Percentiles rank a stretch among this genome's conserved stretches.
These are phyloP conservation scores for Xiphophorus birchmanni DNA, from an alignment of 2,797 vertebrate species.

Conservation along the genomic window DNA sequence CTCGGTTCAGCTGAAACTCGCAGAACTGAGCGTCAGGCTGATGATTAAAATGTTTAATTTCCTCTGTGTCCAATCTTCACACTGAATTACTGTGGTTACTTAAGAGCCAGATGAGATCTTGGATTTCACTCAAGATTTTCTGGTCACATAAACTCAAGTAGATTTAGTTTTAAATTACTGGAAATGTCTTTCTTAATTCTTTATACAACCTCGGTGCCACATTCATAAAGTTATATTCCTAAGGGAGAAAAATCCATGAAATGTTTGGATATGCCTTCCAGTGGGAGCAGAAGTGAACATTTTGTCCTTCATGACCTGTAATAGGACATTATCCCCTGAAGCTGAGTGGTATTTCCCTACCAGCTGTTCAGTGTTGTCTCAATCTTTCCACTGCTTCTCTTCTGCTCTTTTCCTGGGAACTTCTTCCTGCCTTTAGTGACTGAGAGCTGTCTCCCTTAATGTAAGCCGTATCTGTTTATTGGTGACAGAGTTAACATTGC, in stretches of 20 bases:
- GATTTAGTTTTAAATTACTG: constrained; percentile 20
- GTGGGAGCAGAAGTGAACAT: constrained; percentile 11
- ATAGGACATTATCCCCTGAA: constrained; percentile 12
- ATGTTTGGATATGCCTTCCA: not conserved
- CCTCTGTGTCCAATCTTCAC: constrained; percentile 17
- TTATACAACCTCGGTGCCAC: not conserved
- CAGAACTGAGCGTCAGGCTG: constrained; percentile 8
- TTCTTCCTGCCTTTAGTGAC: constrained; percentile 8
- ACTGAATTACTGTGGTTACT: constrained; percentile 9
- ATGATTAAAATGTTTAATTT: constrained; percentile 29
- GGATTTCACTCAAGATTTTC: constrained; percentile 9
- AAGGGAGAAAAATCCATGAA: not conserved
- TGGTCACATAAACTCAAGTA: not conserved
- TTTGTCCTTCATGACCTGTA: constrained; percentile 24
- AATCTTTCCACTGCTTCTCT: constrained; percentile 36
- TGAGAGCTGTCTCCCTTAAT: constrained; percentile 29
- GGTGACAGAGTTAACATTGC: constrained; percentile 32
- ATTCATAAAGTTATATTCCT: not conserved
- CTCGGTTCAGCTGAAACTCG: constrained; percentile 12
- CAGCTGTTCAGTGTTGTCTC: constrained; percentile 44
- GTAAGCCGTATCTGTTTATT: constrained; percentile 34
- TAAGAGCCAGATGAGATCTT: constrained; percentile 5
- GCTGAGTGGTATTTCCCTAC: constrained; percentile 35
- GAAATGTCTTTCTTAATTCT: not conserved
- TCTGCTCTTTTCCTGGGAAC: constrained; percentile 29